phyloP scores from a whole-genome alignment of 2,797 vertebrate genomes.

The Pitangus sulphuratus region DNA sequence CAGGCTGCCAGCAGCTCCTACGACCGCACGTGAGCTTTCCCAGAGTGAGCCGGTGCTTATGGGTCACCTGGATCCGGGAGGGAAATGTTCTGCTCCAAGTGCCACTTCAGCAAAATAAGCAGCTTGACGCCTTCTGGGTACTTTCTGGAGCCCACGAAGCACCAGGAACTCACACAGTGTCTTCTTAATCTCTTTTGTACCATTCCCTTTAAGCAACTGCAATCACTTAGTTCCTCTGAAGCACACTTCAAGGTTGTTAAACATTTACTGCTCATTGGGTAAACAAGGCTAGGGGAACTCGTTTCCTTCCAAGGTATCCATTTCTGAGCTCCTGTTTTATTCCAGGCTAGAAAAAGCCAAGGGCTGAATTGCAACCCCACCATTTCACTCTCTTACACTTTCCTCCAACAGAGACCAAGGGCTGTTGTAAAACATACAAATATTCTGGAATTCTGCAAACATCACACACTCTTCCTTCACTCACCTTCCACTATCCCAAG shows the following conservation, averaged over 20 bases:
- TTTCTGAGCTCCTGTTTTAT: neutral
- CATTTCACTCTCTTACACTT: neutral
- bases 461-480: fast-evolving
- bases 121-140: neutral
- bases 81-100: neutral
- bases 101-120: neutral
- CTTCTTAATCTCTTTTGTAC: neutral
- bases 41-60: fast-evolving
- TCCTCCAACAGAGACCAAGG: neutral
- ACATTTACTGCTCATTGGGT: neutral
- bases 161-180: neutral
- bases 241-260: neutral
- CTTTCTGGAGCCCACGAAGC: neutral
- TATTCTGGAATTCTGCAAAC: neutral
- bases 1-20: neutral
- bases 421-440: too few relatives aligned
- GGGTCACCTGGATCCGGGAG: neutral
- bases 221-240: constrained; percentile 12
- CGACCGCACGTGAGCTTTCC: fast-evolving
- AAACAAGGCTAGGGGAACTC: neutral
- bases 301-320: neutral
- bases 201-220: neutral
- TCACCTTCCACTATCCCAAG: fast-evolving
- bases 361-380: neutral
- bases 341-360: neutral